phyloP scores from a whole-genome alignment of 2,888 invertebrate species.

The Linyphia triangularis region DNA sequence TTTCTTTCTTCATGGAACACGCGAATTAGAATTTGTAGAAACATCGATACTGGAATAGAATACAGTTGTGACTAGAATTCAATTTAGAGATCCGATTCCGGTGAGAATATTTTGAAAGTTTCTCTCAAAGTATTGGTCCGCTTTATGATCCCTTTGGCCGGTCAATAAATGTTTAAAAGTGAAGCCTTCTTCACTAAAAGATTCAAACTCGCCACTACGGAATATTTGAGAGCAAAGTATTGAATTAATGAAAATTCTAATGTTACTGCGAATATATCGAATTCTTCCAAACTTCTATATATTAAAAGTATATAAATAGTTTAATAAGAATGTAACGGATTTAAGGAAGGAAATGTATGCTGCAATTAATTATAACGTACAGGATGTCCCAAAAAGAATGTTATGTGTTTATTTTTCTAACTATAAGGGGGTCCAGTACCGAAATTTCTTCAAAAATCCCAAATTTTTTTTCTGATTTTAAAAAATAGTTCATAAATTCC shows the following conservation, averaged over 20 bases:
- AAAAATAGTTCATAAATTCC: too few relatives aligned
- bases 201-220: not conserved
- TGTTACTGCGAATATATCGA: too few relatives aligned
- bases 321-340: too few relatives aligned
- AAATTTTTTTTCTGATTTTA: too few relatives aligned
- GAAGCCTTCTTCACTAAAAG: not conserved
- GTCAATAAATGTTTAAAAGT: not conserved
- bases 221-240: not conserved
- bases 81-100: constrained; percentile 35
- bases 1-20: constrained; percentile 12
- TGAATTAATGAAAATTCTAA: not conserved
- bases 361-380: too few relatives aligned
- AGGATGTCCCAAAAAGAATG: too few relatives aligned
- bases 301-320: too few relatives aligned
- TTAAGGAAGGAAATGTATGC: too few relatives aligned
- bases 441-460: too few relatives aligned
- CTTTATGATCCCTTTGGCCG: not conserved
- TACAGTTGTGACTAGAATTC: constrained; percentile 52
- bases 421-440: too few relatives aligned
- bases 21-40: constrained; percentile 43
- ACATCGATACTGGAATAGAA: constrained; percentile 23
- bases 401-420: too few relatives aligned
- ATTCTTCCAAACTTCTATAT: too few relatives aligned
- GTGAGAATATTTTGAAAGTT: constrained; percentile 15
- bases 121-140: constrained; percentile 34